phyloP scores from a whole-genome alignment of 1,140 invertebrate genomes.

The Heterodera schachtii region DNA sequence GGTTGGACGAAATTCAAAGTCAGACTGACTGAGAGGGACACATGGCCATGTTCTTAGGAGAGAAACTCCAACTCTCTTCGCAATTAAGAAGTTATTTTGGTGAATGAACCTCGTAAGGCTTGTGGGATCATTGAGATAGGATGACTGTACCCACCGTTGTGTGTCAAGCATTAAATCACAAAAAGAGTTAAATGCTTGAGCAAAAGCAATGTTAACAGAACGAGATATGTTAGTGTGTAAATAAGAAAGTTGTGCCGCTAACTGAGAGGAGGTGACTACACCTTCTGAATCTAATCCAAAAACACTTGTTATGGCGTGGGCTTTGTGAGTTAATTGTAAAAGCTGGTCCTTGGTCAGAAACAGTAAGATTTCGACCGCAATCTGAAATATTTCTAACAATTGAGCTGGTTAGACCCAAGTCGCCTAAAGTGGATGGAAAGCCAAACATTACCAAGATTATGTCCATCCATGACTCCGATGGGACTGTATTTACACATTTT shows the following conservation, averaged over 20 bases:
- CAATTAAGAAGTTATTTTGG: not conserved
- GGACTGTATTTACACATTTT: too few relatives aligned
- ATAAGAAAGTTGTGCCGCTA: not conserved
- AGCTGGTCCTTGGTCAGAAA: too few relatives aligned
- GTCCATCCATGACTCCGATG: too few relatives aligned
- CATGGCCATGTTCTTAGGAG: conserved; percentile 1
- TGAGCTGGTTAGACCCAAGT: too few relatives aligned
- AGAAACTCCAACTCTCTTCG: not conserved
- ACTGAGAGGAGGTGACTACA: too few relatives aligned
- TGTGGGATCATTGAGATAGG: not conserved
- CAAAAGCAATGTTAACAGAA: not conserved
- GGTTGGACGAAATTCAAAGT: not conserved
- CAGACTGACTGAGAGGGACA: not conserved
- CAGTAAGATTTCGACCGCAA: too few relatives aligned
- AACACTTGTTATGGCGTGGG: too few relatives aligned
- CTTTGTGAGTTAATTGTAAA: too few relatives aligned
- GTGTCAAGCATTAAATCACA: conserved; percentile 1
- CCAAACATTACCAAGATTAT: too few relatives aligned
- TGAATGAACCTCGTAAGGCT: not conserved
- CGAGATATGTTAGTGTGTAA: not conserved
- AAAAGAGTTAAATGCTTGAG: not conserved
- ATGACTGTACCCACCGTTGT: not conserved
- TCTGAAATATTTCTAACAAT: too few relatives aligned
- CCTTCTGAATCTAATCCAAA: too few relatives aligned
- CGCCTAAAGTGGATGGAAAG: too few relatives aligned